Conservation (phyloP, 2,888 invertebrate species). For the Leptinotarsa peninsularis region DNA sequence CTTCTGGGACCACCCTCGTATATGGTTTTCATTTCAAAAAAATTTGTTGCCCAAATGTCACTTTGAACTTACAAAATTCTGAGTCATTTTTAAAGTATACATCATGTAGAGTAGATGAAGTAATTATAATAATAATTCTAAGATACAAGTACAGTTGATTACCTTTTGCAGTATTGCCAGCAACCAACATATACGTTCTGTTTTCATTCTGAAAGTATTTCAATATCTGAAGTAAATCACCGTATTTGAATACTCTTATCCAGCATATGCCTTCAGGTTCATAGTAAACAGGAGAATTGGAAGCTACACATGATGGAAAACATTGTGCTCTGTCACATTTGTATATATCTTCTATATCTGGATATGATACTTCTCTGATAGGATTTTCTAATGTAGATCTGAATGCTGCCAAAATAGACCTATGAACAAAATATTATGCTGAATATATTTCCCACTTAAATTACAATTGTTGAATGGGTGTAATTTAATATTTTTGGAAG, state of each 20-base stretch:
- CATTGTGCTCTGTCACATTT: constrained; percentile 52
- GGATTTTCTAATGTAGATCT: constrained; percentile 70
- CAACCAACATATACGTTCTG: constrained; percentile 71
- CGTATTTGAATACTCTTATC: constrained; percentile 70
- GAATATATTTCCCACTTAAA: background rate
- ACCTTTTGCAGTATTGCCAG: constrained; percentile 84
- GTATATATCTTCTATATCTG: constrained; percentile 64
- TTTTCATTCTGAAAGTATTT: constrained; percentile 56
- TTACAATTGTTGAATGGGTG: no score
- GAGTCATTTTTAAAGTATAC: background rate
- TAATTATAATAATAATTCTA: no score
- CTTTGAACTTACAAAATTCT: no score
- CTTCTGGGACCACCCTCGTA: no score
- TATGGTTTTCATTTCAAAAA: no score
- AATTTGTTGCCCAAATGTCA: no score
- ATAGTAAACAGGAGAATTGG: constrained; percentile 59
- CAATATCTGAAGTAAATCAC: constrained; percentile 71
- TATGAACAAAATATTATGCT: constrained; percentile 35
- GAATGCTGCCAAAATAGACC: constrained; percentile 74
- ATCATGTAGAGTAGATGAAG: no score
- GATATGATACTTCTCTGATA: constrained; percentile 56
- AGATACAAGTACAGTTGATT: constrained; percentile 32
- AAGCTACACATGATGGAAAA: constrained; percentile 63
- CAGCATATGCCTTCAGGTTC: constrained; percentile 66
- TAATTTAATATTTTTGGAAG: no score